These are phyloP conservation scores for Caprella mutica DNA, from an alignment of 2,888 invertebrate species.

Conservation along the genomic window DNA sequence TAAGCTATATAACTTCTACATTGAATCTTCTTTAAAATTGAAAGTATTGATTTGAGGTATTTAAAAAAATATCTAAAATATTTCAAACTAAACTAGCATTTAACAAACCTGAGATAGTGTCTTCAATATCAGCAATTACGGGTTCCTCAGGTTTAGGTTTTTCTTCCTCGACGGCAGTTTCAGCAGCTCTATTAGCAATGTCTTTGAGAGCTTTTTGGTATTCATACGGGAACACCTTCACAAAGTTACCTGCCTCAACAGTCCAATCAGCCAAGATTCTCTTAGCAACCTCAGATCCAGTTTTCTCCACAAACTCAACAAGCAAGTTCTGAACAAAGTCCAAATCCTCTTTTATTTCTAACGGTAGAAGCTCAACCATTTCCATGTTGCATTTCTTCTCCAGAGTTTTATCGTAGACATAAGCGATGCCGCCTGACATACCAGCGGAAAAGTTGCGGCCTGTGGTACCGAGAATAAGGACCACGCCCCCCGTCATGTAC, in stretches of 20 bases:
- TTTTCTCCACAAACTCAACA: conserved; percentile 72
- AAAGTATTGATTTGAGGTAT: no score
- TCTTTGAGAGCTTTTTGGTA: conserved; percentile 77
- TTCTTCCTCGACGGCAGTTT: conserved; percentile 15
- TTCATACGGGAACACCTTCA: conserved; percentile 94
- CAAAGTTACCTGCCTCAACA: conserved; percentile 60
- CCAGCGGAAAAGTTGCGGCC: conserved; percentile 98
- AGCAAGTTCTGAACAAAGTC: conserved; percentile 62
- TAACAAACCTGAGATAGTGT: conserved; percentile 68
- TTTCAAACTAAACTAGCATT: no score
- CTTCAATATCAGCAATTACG: conserved; percentile 70
- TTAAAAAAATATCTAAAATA: no score
- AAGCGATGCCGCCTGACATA: conserved; percentile 96
- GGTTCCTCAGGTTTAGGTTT: conserved; percentile 37
- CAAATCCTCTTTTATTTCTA: conserved; percentile 66
- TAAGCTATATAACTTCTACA: no score
- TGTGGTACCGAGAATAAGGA: conserved; percentile 82
- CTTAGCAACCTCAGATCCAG: conserved; percentile 74
- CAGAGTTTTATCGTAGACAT: conserved; percentile 79
- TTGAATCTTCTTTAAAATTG: no score
- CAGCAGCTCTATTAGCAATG: conserved; percentile 18
- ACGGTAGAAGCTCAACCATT: conserved; percentile 78
- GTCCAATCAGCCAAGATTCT: conserved; percentile 70
- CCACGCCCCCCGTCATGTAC: conserved; percentile 95
- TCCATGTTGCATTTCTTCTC: conserved; percentile 82